Evolutionary conservation across 2,888 invertebrate genomes (phyloP).

Genomic region (Phasia obesa): DNA sequence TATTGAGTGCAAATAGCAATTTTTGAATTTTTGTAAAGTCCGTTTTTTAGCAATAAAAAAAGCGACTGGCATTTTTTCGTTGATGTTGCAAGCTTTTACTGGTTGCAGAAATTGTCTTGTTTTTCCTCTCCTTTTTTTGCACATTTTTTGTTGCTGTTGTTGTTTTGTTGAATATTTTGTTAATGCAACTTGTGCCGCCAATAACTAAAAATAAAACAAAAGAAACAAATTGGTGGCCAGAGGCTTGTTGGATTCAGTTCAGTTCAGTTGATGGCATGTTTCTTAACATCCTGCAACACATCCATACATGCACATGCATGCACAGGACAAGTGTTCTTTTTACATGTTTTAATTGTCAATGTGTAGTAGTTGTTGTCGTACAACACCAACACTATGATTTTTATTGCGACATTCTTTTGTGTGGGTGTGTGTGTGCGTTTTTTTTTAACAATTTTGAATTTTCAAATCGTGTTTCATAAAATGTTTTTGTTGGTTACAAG

Average conservation of each 20-base stretch:
- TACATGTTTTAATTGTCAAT: conserved; percentile 48
- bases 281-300: conserved; percentile 48
- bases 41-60: conserved; percentile 53
- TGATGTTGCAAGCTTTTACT: conserved; percentile 45
- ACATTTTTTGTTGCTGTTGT: too few relatives aligned
- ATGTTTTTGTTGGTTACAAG: conserved; percentile 66
- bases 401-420: conserved; percentile 65
- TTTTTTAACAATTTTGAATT: conserved; percentile 52
- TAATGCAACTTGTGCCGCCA: conserved; percentile 65
- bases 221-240: conserved; percentile 44
- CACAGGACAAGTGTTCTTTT: conserved; percentile 46
- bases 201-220: not conserved
- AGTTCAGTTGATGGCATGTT: conserved; percentile 62
- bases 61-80: conserved; percentile 13
- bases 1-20: conserved; percentile 82
- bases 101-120: conserved; percentile 51
- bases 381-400: conserved; percentile 59
- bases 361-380: conserved; percentile 48
- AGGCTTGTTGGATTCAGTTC: conserved; percentile 48
- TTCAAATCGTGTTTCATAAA: conserved; percentile 74
- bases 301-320: conserved; percentile 9
- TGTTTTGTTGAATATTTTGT: conserved; percentile 8
- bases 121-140: conserved; percentile 35
- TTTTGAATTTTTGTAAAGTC: conserved; percentile 73
- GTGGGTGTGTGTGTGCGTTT: conserved; percentile 5